Evolutionary conservation across 2,113 vertebrate genomes (phyloP).

Genomic region (Narcine bancroftii): DNA sequence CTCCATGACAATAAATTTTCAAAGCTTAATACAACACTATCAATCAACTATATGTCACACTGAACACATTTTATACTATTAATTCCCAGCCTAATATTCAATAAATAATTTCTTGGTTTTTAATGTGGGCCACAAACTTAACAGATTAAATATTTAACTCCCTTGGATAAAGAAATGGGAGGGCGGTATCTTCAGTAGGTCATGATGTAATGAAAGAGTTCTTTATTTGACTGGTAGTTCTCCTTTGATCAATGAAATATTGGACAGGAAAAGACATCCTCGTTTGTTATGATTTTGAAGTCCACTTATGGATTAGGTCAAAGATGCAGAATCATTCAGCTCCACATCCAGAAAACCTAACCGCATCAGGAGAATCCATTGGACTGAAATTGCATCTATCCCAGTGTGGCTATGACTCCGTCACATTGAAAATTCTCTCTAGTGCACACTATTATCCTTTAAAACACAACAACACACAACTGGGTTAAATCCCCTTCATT

Average conservation of each 20-base stretch:
- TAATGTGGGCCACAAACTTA: not conserved
- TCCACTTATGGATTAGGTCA: not conserved
- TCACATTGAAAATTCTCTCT: not conserved
- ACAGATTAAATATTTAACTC: not conserved
- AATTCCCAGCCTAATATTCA: not conserved
- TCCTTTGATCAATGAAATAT: not conserved
- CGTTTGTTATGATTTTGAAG: not conserved
- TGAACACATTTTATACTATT: too few species aligned
- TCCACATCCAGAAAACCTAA: not conserved
- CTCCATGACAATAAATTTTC: too few species aligned
- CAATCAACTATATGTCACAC: too few species aligned
- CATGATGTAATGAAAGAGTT: too few species aligned
- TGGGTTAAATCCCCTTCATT: not conserved
- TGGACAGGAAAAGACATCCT: not conserved
- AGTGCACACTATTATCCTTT: not conserved
- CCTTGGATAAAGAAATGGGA: not conserved
- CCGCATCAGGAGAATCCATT: not conserved
- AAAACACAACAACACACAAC: not conserved
- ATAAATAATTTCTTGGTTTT: not conserved
- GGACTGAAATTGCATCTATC: not conserved
- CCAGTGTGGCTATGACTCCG: not conserved
- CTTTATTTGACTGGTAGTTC: not conserved
- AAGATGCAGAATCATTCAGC: not conserved
- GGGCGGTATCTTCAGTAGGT: not conserved
- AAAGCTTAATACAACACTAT: too few species aligned